Percentiles rank a stretch among this genome's conserved stretches.
These are phyloP conservation scores for Cordilura impudica DNA, from an alignment of 2,888 invertebrate species.

Conservation along the genomic window DNA sequence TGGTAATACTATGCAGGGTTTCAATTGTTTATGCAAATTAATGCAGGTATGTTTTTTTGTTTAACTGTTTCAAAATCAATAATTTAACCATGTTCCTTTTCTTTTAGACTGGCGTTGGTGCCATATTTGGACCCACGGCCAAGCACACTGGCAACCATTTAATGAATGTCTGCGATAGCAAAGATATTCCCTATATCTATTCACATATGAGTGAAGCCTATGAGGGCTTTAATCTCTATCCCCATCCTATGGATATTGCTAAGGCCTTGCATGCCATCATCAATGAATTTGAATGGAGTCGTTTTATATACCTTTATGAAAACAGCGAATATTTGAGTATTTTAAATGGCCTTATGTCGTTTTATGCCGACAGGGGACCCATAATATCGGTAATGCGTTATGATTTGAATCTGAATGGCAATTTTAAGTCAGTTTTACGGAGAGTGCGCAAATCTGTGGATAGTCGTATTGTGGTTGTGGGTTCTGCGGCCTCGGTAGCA, in stretches of 20 bases:
- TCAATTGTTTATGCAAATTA: constrained; percentile 79
- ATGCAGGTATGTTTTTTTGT: constrained; percentile 77
- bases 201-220: constrained; percentile 84
- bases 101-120: constrained; percentile 84
- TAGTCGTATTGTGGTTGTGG: constrained; percentile 85
- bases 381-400: constrained; percentile 82
- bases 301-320: constrained; percentile 86
- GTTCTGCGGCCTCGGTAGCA: constrained; percentile 81
- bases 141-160: constrained; percentile 85
- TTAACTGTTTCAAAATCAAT: background rate
- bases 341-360: constrained; percentile 84
- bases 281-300: constrained; percentile 86
- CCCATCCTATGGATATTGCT: constrained; percentile 81
- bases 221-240: constrained; percentile 84
- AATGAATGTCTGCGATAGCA: constrained; percentile 87
- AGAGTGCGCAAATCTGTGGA: constrained; percentile 84
- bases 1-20: constrained; percentile 80
- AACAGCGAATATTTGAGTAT: constrained; percentile 81
- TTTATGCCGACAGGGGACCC: constrained; percentile 80
- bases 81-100: background rate
- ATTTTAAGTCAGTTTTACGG: constrained; percentile 83
- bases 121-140: constrained; percentile 89
- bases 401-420: constrained; percentile 83
- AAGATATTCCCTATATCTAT: constrained; percentile 92
- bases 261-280: constrained; percentile 85